Conservation (phyloP, 2,113 vertebrate species). For the Anarhynchus alexandrinus region DNA sequence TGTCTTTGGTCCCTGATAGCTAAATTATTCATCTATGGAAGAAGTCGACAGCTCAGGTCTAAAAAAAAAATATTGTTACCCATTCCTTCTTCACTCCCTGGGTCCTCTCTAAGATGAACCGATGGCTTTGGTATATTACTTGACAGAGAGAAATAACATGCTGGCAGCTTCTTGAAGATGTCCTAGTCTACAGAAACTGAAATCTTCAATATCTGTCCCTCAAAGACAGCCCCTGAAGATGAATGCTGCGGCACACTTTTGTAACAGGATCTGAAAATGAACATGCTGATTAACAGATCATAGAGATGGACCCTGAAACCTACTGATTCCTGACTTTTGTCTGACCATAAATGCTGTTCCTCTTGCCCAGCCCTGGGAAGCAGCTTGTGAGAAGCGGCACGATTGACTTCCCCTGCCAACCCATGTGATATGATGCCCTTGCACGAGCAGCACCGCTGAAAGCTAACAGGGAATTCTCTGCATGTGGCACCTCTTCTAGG, state of each 20-base stretch:
- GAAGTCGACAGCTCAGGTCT: background rate
- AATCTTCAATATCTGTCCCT: background rate
- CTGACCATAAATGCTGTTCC: background rate
- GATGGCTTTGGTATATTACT: background rate
- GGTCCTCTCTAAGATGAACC: background rate
- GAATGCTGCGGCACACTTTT: background rate
- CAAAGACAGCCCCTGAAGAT: background rate
- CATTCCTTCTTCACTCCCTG: background rate
- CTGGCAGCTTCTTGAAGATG: background rate
- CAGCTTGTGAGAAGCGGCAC: background rate
- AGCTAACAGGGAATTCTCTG: background rate
- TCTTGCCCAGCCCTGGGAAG: background rate
- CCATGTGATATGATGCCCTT: fast-evolving
- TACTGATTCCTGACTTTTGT: background rate
- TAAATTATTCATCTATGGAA: background rate
- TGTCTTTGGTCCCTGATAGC: background rate
- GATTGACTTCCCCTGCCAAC: background rate
- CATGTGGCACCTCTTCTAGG: background rate
- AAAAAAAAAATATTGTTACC: background rate
- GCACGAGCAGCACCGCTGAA: fast-evolving
- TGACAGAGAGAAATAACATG: background rate
- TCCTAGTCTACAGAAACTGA: background rate
- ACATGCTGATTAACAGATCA: background rate
- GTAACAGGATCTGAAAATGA: background rate
- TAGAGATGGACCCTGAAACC: background rate